Base-by-base conservation (phyloP, 2,888 invertebrate species). In the Amphipoea oculea region DNA sequence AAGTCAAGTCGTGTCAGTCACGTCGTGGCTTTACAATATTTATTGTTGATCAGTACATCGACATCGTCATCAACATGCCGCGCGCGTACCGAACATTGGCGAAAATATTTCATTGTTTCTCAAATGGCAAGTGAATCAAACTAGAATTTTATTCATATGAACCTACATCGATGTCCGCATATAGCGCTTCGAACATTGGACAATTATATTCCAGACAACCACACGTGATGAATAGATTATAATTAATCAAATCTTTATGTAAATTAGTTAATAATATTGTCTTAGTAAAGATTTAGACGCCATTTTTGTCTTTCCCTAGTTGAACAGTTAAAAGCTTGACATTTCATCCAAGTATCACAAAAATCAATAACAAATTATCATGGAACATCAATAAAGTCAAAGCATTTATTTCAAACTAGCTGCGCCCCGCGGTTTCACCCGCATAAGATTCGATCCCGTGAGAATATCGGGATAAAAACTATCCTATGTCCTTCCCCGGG, bases 91-190 rank as follows among this genome's bases (percentile, higher is more conserved):
- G 60, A 71, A 71, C 84, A 82, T 86, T 88, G 87, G 90, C 92
- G 88, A 92, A 94, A 94, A 95, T 94, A 94, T 92, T 93, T 94
- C 93, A 95, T 95, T 95, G 95, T 95, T 93, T 92, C 92, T 79
- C 89, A 92, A 92, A 93, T 93, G 93, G 93, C 86, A 82, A 76
- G 77, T 84, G 84, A 86, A 86, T 67, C 45, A 71, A 82, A 84
- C 76, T 89, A 82, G 74, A 81, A 87, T 89, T 83, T 85, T 85
- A 88, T 89, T 86, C 80, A 81, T 84, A 87, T 81, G 66, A 82
- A 79, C 65, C 48, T 75, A 65, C 36, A 71, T 54, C 73, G 69
- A 81, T 85, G 70, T 79, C 78, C 83, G 72, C 75, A 63, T 83
- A 73, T 23, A 63, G 72, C 12, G 45, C 72, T 73, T 51, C 70